phyloP scores from a whole-genome alignment of 2,888 invertebrate species.

The Drosophila fulvimacula region DNA sequence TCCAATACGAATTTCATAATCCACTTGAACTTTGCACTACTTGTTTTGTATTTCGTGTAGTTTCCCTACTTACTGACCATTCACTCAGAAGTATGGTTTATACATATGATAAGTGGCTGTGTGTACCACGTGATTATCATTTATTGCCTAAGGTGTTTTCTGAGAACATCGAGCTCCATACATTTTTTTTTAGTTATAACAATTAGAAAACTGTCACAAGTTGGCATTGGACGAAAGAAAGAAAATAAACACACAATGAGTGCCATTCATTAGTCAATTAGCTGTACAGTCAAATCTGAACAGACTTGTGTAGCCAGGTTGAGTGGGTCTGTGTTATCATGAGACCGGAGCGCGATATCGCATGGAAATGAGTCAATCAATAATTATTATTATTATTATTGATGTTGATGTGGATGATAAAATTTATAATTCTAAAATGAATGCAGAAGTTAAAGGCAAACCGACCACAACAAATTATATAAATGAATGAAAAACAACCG shows the following conservation, averaged over 20 bases:
- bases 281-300: constrained; percentile 41
- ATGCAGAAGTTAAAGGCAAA: constrained; percentile 36
- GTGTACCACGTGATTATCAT: constrained; percentile 46
- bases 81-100: constrained; percentile 24
- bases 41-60: neutral
- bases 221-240: constrained; percentile 16
- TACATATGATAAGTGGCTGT: constrained; percentile 6
- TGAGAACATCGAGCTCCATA: constrained; percentile 43
- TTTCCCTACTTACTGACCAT: constrained; percentile 23
- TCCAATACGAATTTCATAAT: neutral
- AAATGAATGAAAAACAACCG: neutral
- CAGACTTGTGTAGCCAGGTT: constrained; percentile 25
- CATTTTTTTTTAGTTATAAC: constrained; percentile 39
- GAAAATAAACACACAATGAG: constrained; percentile 52
- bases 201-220: constrained; percentile 58
- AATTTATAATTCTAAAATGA: constrained; percentile 9
- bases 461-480: neutral
- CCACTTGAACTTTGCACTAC: constrained; percentile 7
- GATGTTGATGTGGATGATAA: constrained; percentile 8
- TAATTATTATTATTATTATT: constrained; percentile 4
- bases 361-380: constrained; percentile 60
- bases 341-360: constrained; percentile 51
- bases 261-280: constrained; percentile 68
- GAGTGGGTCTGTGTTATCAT: constrained; percentile 48
- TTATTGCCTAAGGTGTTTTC: constrained; percentile 46